Base-by-base conservation (phyloP, 2,888 invertebrate species). In the Copidosoma aretas region DNA sequence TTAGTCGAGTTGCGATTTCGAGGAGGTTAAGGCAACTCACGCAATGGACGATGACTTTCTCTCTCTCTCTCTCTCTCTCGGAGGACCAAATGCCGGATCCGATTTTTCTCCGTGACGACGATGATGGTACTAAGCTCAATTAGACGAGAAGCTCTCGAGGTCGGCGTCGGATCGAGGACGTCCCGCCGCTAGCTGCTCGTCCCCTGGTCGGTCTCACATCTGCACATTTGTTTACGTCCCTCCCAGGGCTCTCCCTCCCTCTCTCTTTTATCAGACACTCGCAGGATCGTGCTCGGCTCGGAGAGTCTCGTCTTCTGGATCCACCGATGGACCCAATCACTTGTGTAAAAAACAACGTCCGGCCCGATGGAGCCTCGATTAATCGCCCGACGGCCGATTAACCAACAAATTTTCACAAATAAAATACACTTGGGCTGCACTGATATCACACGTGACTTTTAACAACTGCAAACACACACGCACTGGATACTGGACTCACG, bases 401-500 rank as follows among this genome's bases (percentile, higher is more conserved):
- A 61, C 19, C 43, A 46, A 46, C 43, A 61, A 19, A 19, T 4
- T 10, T 8, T 61, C 12, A 22, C 21, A 39, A 67, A 62, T 24
- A n/a, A 54, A 32, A 19, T n/a, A 2, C n/a, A 49, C 17, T 57
- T 32, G 32, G 39, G n/a, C 14, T 12, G 19, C 14, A 24, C 32
- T 41, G 21, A 10, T 58, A 46, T 46, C 43, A 46, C 43, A 46
- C 43, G 43, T 46, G 43, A 46, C 43, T 46, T 46, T 46, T 14
- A 15, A 46, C 43, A 15, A 46, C 1, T 17, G 32, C 24, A 10
- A n/a, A 17, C n/a, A 56, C 17, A 41, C 17, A 54, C 32, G 32
- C n/a, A n/a, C n/a, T n/a, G n/a, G n/a, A n/a, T n/a, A 32, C 32
- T 32, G 32, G 32, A 32, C 32, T 32, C 32, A 8, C 32, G n/a